These are phyloP conservation scores for Neotoma lepida DNA, from an alignment of 2,113 vertebrate species.

Conservation along the genomic window DNA sequence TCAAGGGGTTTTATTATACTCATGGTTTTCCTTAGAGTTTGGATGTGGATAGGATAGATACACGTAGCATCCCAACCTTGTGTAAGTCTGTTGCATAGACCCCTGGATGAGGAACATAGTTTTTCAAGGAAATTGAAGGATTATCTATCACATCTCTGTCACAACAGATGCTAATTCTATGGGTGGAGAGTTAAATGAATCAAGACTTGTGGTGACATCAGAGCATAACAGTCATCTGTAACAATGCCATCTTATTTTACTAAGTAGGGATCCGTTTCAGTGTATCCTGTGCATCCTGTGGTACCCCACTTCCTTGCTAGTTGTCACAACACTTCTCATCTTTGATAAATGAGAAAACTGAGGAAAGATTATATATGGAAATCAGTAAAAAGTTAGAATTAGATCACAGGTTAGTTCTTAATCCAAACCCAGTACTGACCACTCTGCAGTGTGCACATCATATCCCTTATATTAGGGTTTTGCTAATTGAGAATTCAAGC, in stretches of 20 bases:
- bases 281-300: conserved; percentile 30
- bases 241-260: conserved; percentile 40
- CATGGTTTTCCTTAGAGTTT: conserved; percentile 57
- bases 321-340: neutral
- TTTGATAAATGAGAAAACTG: conserved; percentile 57
- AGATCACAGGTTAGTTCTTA: conserved; percentile 34
- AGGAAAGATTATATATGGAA: conserved; percentile 20
- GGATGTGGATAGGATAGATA: conserved; percentile 3
- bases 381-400: conserved; percentile 50
- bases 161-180: conserved; percentile 57
- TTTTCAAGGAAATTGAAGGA: conserved; percentile 70
- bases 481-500: neutral
- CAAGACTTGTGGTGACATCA: conserved; percentile 4
- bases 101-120: neutral
- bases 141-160: conserved; percentile 52
- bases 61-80: conserved; percentile 43
- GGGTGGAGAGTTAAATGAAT: conserved; percentile 33
- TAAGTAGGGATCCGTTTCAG: conserved; percentile 45
- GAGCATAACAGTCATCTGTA: neutral
- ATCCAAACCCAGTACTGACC: conserved; percentile 6
- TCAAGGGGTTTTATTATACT: conserved; percentile 64
- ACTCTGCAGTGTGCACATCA: neutral
- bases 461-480: conserved; percentile 12
- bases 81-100: neutral
- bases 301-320: neutral